A percentile compares a stretch with the other conserved stretches of the same genome.
Evolutionary conservation across 2,888 invertebrate genomes (phyloP).

Genomic region (Drosophila nr. medialis): DNA sequence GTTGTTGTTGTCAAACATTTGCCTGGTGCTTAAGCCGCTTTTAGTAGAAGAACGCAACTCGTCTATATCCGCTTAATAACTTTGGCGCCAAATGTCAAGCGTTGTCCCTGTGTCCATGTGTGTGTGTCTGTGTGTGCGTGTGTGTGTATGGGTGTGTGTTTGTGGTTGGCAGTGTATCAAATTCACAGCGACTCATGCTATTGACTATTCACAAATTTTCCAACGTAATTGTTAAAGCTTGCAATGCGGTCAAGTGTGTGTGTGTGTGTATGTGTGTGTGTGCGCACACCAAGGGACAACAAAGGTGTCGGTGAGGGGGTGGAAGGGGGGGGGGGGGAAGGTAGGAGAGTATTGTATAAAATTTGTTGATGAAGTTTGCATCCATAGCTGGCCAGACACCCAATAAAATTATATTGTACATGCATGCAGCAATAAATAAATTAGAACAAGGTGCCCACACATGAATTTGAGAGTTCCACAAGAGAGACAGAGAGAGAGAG

Average conservation of each 20-base stretch:
- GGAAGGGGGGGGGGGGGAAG: not conserved
- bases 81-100: conserved; percentile 75
- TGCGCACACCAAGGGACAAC: conserved; percentile 15
- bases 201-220: conserved; percentile 74
- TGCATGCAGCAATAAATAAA: conserved; percentile 73
- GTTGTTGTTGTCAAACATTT: conserved; percentile 45
- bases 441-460: conserved; percentile 76
- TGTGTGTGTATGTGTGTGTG: not conserved
- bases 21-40: conserved; percentile 68
- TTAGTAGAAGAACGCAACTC: conserved; percentile 18
- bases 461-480: conserved; percentile 26
- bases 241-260: conserved; percentile 52
- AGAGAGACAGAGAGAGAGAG: not conserved
- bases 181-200: conserved; percentile 62
- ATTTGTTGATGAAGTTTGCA: conserved; percentile 11
- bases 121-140: conserved; percentile 18
- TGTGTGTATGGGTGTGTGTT: not conserved
- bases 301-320: not conserved
- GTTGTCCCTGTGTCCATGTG: conserved; percentile 6
- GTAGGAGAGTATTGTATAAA: not conserved
- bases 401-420: conserved; percentile 76
- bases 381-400: conserved; percentile 47
- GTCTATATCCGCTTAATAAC: conserved; percentile 56
- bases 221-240: conserved; percentile 78
- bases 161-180: conserved; percentile 73